Conservation (phyloP, 2,888 invertebrate genomes). For the Pachymerium ferrugineum region DNA sequence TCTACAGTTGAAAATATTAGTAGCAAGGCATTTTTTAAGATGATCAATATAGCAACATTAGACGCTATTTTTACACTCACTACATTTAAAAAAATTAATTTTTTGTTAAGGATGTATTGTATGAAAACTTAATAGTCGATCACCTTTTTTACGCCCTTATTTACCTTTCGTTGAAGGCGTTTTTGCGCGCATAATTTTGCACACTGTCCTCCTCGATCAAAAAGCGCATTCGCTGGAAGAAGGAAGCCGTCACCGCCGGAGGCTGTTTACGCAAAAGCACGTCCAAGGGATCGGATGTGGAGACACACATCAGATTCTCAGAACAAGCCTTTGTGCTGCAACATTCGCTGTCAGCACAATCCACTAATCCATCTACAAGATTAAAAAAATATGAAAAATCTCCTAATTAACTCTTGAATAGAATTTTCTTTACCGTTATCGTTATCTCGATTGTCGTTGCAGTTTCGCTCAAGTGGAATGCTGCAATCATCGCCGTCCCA, state of each 20-base stretch:
- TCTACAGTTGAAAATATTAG: neutral
- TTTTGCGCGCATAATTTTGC: slow-evolving; percentile 95
- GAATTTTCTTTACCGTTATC: slow-evolving; percentile 71
- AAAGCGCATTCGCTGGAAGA: slow-evolving; percentile 95
- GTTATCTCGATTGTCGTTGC: slow-evolving; percentile 92
- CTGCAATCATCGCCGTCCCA: slow-evolving; percentile 97
- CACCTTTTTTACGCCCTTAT: neutral
- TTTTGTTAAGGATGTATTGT: too few relatives aligned
- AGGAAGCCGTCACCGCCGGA: slow-evolving; percentile 91
- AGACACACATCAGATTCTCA: slow-evolving; percentile 89
- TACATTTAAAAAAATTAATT: too few relatives aligned
- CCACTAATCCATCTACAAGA: slow-evolving; percentile 84
- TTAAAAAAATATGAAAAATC: neutral
- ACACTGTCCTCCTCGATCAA: slow-evolving; percentile 97
- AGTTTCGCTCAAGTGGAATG: slow-evolving; percentile 85
- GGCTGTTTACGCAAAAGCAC: slow-evolving; percentile 93
- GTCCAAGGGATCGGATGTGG: slow-evolving; percentile 93
- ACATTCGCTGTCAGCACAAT: slow-evolving; percentile 98
- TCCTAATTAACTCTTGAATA: slow-evolving; percentile 35
- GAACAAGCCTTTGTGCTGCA: slow-evolving; percentile 81
- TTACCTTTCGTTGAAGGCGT: slow-evolving; percentile 96
- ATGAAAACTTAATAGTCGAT: too few relatives aligned
- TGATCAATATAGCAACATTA: neutral
- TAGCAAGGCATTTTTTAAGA: slow-evolving; percentile 10
- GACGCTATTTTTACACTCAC: neutral